Evolutionary conservation across 1,140 invertebrate genomes (phyloP), one percentile per base, ranked within the genome.

Genomic region (Caenorhabditis remanei): DNA sequence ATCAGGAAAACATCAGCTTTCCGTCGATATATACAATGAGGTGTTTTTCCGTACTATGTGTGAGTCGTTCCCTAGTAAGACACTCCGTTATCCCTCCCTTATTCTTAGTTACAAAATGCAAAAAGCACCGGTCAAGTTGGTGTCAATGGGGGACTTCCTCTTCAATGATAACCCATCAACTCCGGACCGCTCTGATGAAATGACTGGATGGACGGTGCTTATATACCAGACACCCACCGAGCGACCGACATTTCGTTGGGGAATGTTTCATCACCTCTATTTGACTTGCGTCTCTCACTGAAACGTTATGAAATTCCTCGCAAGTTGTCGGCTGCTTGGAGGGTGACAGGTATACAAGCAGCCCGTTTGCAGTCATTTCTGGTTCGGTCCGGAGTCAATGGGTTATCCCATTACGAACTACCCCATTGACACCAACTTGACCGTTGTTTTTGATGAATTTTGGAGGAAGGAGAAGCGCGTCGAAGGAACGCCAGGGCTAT

Each of bases 121-220:
- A 65, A 32, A 65, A 65, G 32, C 24, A 65, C 11, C 61, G 24
- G 61, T 65, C 61, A 65, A 65, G 32, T 65, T 65, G 61, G 24
- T 65, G 32, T 40, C 24, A 24, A 40, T 65, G 61, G 61, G 61
- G 24, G 32, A 9, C 2, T 58, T 65, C 19, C 9, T 32, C 61
- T 53, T 53, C 50, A 53, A 53, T 4, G 61, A 65, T 65, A 65
- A 65, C 32, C 61, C 61, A 65, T 40, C 61, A n/a, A 65, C 61
- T 5, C 7, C 61, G 61, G 61, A 65, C 61, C 61, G 61, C 8
- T 11, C 32, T 32, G 32, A 13, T 21, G 11, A 65, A 65, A 14
- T 65, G 2, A 14, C 11, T 8, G 1, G 8, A 32, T 65, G 13
- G 21, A 11, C 9, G 32, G 21, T 32, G 61, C 40, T 65, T 65